Percentiles rank a stretch among this genome's conserved stretches.
phyloP scores from a whole-genome alignment of 2,888 invertebrate genomes.

The Hypomecis atomaria region DNA sequence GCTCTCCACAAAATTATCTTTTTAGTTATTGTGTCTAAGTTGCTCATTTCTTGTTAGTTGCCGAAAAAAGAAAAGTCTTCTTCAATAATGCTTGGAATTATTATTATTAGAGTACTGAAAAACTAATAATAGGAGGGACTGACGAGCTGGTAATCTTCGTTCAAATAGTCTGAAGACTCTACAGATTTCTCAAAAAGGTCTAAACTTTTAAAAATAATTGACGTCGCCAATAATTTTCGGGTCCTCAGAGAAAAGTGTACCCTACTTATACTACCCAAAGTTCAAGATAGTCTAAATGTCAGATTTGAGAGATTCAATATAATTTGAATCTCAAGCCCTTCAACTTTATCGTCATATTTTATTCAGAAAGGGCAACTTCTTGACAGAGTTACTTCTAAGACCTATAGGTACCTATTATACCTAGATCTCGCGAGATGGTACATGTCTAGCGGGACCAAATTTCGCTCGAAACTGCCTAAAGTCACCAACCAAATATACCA shows the following conservation, averaged over 20 bases:
- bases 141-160: not conserved
- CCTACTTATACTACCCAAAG: slow-evolving; percentile 2
- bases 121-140: not conserved
- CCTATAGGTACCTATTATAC: not conserved
- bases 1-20: too few species aligned
- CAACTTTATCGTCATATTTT: slow-evolving; percentile 19
- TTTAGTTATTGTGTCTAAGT: too few species aligned
- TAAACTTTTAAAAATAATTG: slow-evolving; percentile 15
- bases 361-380: slow-evolving; percentile 24
- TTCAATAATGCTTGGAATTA: too few species aligned
- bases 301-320: too few species aligned
- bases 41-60: too few species aligned
- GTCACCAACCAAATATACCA: too few species aligned
- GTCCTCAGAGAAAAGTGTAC: not conserved
- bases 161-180: not conserved
- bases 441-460: too few species aligned
- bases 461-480: too few species aligned
- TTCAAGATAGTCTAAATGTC: slow-evolving; percentile 9
- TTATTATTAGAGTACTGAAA: too few species aligned
- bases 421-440: too few species aligned
- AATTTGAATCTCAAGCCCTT: slow-evolving; percentile 11
- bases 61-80: too few species aligned
- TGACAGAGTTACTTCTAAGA: slow-evolving; percentile 18
- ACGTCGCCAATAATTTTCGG: slow-evolving; percentile 1
- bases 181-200: not conserved